Conservation (phyloP, 1,140 invertebrate species). For the Drosophila navojoa region DNA sequence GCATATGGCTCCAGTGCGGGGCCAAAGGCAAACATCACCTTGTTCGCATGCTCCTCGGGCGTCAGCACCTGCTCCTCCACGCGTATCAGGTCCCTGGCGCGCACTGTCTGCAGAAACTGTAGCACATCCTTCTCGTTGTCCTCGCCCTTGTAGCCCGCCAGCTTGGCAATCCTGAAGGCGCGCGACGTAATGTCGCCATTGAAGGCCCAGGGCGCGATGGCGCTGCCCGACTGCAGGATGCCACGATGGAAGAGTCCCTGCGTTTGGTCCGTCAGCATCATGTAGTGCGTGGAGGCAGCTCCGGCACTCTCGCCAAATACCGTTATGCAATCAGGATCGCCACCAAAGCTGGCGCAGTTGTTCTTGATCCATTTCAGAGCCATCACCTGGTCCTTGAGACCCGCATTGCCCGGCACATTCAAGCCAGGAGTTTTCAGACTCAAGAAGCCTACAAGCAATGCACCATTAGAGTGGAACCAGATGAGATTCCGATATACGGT, state of each 20-base stretch:
- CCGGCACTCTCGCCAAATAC: constrained; percentile 85
- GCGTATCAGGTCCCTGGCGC: constrained; percentile 86
- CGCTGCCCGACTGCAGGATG: constrained; percentile 83
- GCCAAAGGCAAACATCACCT: constrained; percentile 68
- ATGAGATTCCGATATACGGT: no score
- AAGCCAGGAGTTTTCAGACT: constrained; percentile 68
- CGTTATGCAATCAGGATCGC: constrained; percentile 84
- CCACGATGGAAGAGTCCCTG: constrained; percentile 84
- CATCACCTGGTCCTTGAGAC: constrained; percentile 88
- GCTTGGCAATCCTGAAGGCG: constrained; percentile 64
- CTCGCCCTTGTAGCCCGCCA: constrained; percentile 73
- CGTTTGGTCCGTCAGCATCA: constrained; percentile 85
- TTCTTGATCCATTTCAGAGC: constrained; percentile 87
- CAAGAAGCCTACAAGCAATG: constrained; percentile 61
- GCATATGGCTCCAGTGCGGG: constrained; percentile 80
- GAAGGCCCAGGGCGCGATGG: constrained; percentile 62
- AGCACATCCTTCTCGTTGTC: constrained; percentile 74
- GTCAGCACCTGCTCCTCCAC: constrained; percentile 60
- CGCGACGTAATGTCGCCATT: constrained; percentile 55
- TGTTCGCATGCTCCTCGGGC: constrained; percentile 57
- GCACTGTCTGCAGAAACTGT: constrained; percentile 62
- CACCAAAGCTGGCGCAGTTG: constrained; percentile 86
- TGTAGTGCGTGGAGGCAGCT: constrained; percentile 85
- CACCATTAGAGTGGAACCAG: background rate
- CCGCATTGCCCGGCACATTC: constrained; percentile 86